These are phyloP conservation scores for Rhagophthalmus giganteus DNA, from an alignment of 2,888 invertebrate genomes.

Conservation along the genomic window DNA sequence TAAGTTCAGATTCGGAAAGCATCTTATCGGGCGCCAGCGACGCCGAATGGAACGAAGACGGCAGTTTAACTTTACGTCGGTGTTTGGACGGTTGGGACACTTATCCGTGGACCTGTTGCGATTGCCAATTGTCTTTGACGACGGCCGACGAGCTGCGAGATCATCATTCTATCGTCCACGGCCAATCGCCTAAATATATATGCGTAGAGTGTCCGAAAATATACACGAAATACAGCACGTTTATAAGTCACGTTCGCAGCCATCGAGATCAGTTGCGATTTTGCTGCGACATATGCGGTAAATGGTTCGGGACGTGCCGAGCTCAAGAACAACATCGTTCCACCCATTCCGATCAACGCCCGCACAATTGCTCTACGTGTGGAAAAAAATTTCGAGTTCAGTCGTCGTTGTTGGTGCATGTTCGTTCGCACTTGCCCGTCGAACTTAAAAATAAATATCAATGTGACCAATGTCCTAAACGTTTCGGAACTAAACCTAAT, in stretches of 20 bases:
- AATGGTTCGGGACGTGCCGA: slow-evolving; percentile 58
- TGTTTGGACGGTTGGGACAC: slow-evolving; percentile 53
- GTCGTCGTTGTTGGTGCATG: slow-evolving; percentile 60
- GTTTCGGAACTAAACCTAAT: slow-evolving; percentile 63
- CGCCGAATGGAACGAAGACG: slow-evolving; percentile 48
- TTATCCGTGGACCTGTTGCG: slow-evolving; percentile 60
- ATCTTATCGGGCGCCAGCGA: slow-evolving; percentile 38
- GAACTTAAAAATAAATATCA: slow-evolving; percentile 61
- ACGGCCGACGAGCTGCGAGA: slow-evolving; percentile 60
- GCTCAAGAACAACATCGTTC: slow-evolving; percentile 54
- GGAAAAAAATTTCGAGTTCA: slow-evolving; percentile 62
- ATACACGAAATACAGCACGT: slow-evolving; percentile 64
- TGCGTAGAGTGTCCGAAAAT: slow-evolving; percentile 70
- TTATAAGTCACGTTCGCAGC: slow-evolving; percentile 65
- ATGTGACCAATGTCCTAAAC: slow-evolving; percentile 64
- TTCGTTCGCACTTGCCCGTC: slow-evolving; percentile 61
- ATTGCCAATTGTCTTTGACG: slow-evolving; percentile 57
- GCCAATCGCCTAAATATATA: slow-evolving; percentile 64
- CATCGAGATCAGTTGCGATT: slow-evolving; percentile 66
- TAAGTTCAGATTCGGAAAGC: slow-evolving; percentile 30
- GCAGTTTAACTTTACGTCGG: slow-evolving; percentile 45
- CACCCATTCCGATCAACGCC: slow-evolving; percentile 58
- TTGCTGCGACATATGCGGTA: slow-evolving; percentile 60
- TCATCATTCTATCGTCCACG: slow-evolving; percentile 65
- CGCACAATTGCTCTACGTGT: slow-evolving; percentile 59